Conservation (phyloP, 2,888 invertebrate species). For the Melitaea athalia region DNA sequence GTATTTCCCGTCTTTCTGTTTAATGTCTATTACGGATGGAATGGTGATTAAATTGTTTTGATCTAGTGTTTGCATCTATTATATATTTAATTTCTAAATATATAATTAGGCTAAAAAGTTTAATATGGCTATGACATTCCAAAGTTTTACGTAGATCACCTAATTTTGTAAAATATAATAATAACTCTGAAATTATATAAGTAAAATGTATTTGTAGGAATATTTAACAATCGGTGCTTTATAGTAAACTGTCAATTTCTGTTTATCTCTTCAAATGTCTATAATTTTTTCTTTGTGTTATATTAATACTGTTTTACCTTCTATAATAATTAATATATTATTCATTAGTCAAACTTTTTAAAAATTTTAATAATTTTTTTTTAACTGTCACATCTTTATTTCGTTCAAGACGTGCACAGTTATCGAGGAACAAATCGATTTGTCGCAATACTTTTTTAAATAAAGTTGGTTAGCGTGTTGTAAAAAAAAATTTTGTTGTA, state of each 20-base stretch:
- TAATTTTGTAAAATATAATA: not conserved
- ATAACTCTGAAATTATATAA: not conserved
- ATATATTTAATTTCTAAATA: constrained; percentile 71
- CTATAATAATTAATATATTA: too few relatives aligned
- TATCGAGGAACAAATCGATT: constrained; percentile 32
- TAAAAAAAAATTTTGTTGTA: constrained; percentile 20
- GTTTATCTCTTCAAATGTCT: not conserved
- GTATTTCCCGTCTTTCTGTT: not conserved
- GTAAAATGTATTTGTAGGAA: constrained; percentile 1
- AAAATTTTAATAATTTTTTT: constrained; percentile 21
- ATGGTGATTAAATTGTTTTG: constrained; percentile 6
- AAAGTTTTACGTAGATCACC: constrained; percentile 51
- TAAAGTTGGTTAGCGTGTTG: constrained; percentile 27
- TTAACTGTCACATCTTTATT: constrained; percentile 67
- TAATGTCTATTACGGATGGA: not conserved
- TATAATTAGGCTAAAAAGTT: constrained; percentile 61
- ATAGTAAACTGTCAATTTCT: not conserved
- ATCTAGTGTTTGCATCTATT: constrained; percentile 49
- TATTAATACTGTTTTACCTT: not conserved
- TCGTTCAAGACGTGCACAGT: constrained; percentile 59
- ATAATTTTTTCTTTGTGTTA: not conserved
- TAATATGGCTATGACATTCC: constrained; percentile 73
- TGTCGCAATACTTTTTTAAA: constrained; percentile 16
- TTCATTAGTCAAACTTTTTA: too few relatives aligned
- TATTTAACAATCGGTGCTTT: constrained; percentile 6